Conservation (phyloP, 2,113 vertebrate species). For the Tupaia chinensis region DNA sequence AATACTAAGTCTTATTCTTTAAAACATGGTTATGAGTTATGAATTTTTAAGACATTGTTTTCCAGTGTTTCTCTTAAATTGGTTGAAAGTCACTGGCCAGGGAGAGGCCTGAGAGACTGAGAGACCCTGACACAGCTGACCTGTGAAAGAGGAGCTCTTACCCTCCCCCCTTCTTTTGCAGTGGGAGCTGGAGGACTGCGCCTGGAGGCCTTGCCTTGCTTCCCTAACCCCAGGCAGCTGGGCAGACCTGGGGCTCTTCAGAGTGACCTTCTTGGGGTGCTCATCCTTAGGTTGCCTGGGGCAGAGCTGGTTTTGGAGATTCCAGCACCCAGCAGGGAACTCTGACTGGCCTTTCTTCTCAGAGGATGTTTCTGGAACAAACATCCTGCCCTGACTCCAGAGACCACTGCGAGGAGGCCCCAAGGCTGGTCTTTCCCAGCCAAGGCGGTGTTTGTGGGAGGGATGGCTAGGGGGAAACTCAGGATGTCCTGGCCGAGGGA, state of each 20-base stretch:
- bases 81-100: background rate
- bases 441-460: too few relatives aligned
- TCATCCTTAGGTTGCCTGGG: background rate
- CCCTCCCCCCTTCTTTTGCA: background rate
- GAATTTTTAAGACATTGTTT: background rate
- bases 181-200: background rate
- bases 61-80: background rate
- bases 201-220: background rate
- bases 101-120: background rate
- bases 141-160: background rate
- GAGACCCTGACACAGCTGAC: background rate
- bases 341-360: background rate
- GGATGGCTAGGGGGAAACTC: accelerated
- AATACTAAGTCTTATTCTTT: background rate
- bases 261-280: background rate
- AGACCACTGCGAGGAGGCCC: background rate
- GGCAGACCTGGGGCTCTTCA: background rate
- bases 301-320: background rate
- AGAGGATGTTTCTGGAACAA: background rate
- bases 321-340: background rate
- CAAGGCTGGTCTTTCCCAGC: background rate
- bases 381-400: background rate
- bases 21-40: background rate
- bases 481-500: background rate
- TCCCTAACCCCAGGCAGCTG: background rate